phyloP scores from a whole-genome alignment of 2,113 vertebrate species.

The Hucho hucho region DNA sequence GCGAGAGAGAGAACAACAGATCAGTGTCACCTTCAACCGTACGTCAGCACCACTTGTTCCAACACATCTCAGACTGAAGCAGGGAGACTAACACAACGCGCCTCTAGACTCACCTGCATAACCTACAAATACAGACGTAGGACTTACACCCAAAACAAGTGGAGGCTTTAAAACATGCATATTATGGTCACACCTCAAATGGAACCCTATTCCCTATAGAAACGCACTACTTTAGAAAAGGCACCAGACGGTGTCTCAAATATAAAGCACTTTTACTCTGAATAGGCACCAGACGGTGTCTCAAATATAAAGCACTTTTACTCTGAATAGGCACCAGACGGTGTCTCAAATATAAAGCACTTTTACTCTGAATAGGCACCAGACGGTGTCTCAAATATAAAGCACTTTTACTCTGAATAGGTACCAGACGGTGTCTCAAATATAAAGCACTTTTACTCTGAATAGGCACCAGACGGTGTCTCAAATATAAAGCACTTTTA shows the following conservation, averaged over 20 bases:
- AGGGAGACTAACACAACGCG: not conserved
- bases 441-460: not conserved
- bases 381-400: not conserved
- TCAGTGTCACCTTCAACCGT: conserved; percentile 38
- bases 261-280: too few relatives aligned
- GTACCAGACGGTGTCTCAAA: not conserved
- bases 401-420: not conserved
- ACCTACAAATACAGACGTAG: conserved; percentile 4
- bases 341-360: not conserved
- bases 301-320: not conserved
- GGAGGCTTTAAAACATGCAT: not conserved
- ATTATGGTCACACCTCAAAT: too few relatives aligned
- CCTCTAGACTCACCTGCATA: conserved; percentile 9
- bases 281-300: not conserved
- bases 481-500: not conserved
- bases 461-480: not conserved
- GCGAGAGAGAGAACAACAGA: conserved; percentile 1
- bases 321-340: not conserved
- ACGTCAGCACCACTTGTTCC: not conserved
- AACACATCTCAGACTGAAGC: not conserved
- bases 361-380: too few relatives aligned
- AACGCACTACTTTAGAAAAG: not conserved
- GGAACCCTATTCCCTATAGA: not conserved
- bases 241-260: too few relatives aligned
- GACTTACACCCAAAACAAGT: not conserved